These are phyloP conservation scores for Harpalus rufipes DNA, from an alignment of 2,888 invertebrate genomes.

Conservation along the genomic window DNA sequence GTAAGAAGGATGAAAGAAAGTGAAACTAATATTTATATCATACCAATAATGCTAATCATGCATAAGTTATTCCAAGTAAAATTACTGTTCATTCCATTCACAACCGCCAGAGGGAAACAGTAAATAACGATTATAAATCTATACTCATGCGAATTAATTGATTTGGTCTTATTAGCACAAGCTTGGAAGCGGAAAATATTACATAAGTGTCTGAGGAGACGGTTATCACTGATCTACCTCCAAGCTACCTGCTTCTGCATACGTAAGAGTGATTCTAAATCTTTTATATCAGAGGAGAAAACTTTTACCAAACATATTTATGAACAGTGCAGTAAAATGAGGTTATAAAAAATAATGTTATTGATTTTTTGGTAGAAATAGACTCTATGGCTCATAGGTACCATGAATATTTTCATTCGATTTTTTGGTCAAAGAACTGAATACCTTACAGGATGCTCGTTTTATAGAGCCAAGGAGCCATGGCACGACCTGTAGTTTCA, in stretches of 20 bases:
- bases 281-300: not conserved
- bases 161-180: constrained; percentile 37
- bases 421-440: no score
- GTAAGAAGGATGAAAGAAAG: not conserved
- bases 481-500: no score
- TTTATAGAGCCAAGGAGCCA: no score
- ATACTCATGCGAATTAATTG: constrained; percentile 31
- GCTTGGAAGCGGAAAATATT: constrained; percentile 40
- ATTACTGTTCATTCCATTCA: constrained; percentile 2
- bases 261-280: not conserved
- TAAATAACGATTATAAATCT: constrained; percentile 50
- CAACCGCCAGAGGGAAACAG: constrained; percentile 17
- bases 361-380: no score
- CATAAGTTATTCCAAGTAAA: not conserved
- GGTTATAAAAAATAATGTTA: no score
- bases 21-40: not conserved
- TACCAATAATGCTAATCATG: not conserved
- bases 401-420: no score
- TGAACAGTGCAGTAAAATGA: no score
- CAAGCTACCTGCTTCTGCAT: constrained; percentile 19
- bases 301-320: not conserved
- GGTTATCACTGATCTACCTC: constrained; percentile 24
- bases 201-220: constrained; percentile 4
- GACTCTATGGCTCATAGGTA: no score
- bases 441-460: no score